Percentiles rank a stretch among this genome's conserved stretches.
These are phyloP conservation scores for Eptatretus burgeri DNA, from an alignment of 2,113 vertebrate species.

Conservation along the genomic window DNA sequence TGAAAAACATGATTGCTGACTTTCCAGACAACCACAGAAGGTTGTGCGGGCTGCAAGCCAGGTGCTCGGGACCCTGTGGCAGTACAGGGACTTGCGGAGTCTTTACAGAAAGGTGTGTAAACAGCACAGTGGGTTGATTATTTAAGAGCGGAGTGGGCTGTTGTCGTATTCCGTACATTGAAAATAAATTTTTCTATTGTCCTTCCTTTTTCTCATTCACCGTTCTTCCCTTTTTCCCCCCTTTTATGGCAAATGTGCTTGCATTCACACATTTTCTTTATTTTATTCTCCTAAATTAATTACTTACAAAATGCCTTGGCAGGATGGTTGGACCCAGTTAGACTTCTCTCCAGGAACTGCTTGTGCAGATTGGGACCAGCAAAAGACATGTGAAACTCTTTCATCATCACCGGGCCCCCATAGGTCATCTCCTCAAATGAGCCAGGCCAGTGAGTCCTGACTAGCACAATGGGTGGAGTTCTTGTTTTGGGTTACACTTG, in stretches of 20 bases:
- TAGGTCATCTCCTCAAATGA: too few relatives aligned
- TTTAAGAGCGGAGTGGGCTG: neutral
- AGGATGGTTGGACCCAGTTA: constrained; percentile 1
- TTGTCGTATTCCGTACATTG: neutral
- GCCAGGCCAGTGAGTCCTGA: too few relatives aligned
- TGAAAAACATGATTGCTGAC: neutral
- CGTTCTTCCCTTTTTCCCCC: neutral
- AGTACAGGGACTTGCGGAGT: constrained; percentile 92
- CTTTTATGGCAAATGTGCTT: neutral
- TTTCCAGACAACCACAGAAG: constrained; percentile 66
- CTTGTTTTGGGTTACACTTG: too few relatives aligned
- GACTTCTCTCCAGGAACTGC: neutral
- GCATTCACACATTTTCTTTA: neutral
- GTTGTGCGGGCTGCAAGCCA: constrained; percentile 98
- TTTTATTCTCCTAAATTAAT: neutral
- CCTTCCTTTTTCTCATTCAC: neutral
- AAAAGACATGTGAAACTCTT: neutral
- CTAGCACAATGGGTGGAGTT: too few relatives aligned
- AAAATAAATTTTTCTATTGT: neutral
- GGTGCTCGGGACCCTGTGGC: constrained; percentile 98
- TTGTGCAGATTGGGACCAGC: constrained; percentile 3
- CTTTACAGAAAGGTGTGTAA: constrained; percentile 92
- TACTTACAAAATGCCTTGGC: neutral
- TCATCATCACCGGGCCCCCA: neutral
- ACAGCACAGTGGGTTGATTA: neutral